Conservation (phyloP, 2,888 invertebrate species). For the Amitus sp. region DNA sequence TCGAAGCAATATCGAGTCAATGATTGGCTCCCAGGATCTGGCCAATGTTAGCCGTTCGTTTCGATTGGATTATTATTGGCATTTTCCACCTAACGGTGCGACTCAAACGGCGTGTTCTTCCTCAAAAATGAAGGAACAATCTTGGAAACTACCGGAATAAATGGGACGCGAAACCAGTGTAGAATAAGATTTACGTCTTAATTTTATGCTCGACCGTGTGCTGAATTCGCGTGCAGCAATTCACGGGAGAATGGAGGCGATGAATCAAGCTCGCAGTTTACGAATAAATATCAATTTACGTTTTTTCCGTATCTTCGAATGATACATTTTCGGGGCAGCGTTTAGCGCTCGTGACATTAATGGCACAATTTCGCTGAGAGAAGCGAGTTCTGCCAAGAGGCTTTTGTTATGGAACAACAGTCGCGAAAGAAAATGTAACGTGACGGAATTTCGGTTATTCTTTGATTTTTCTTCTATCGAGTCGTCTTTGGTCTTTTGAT, state of each 20-base stretch:
- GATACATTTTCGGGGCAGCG: not conserved
- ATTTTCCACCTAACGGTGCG: no score
- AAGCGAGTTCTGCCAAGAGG: slow-evolving; percentile 47
- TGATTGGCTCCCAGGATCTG: no score
- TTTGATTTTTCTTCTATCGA: slow-evolving; percentile 22
- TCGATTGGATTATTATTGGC: no score
- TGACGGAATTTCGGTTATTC: slow-evolving; percentile 42
- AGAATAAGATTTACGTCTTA: slow-evolving; percentile 24
- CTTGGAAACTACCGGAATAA: no score
- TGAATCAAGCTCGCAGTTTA: not conserved
- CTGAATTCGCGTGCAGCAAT: no score
- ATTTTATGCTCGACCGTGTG: not conserved
- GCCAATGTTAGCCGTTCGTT: no score
- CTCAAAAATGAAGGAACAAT: no score
- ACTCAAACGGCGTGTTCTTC: no score
- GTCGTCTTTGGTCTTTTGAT: slow-evolving; percentile 25
- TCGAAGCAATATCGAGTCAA: no score
- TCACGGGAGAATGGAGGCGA: not conserved
- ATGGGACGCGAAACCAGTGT: slow-evolving; percentile 10
- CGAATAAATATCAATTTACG: not conserved
- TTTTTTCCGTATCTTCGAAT: not conserved
- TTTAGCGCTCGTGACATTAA: not conserved
- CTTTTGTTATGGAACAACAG: slow-evolving; percentile 53
- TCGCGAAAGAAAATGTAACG: slow-evolving; percentile 56
- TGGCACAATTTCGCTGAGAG: slow-evolving; percentile 6